Conservation (phyloP, 30 jellyfish, hydroid and myxozoan species). For the Turritopsis dohrnii region DNA sequence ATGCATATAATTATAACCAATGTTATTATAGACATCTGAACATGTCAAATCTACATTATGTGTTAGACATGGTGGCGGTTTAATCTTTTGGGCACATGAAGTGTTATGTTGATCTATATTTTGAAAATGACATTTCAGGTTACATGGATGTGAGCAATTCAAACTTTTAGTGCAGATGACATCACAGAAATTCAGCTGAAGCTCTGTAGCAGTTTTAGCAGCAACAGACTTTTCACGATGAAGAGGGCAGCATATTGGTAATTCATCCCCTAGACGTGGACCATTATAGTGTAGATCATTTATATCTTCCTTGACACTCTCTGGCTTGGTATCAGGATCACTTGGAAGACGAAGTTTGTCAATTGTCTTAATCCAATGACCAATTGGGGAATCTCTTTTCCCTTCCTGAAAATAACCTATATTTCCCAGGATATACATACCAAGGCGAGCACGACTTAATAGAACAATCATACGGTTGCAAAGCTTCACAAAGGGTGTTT, state of each 20-base stretch:
- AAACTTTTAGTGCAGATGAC: not conserved
- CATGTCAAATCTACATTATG: conserved; percentile 10
- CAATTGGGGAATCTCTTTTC: conserved; percentile 7
- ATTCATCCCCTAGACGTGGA: conserved; percentile 22
- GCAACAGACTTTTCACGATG: conserved; percentile 7
- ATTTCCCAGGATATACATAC: conserved; percentile 24
- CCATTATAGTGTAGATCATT: not conserved
- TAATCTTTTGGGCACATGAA: not conserved
- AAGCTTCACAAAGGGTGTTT: conserved; percentile 14
- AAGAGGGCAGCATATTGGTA: conserved; percentile 27
- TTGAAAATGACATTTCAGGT: not conserved
- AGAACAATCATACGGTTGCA: conserved; percentile 19
- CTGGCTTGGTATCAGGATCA: conserved; percentile 18
- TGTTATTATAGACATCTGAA: not conserved
- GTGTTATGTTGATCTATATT: conserved; percentile 11
- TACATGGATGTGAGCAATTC: conserved; percentile 18
- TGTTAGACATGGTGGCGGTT: conserved; percentile 13
- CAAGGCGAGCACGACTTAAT: conserved; percentile 24
- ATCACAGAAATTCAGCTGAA: conserved; percentile 5
- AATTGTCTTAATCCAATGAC: conserved; percentile 17
- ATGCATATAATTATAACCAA: not conserved
- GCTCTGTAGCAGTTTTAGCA: not conserved
- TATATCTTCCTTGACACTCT: not conserved
- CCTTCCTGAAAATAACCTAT: conserved; percentile 2
- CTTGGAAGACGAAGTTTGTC: conserved; percentile 3